Conservation (phyloP, 2,797 vertebrate species). For the Hyperoplus lanceolatus region DNA sequence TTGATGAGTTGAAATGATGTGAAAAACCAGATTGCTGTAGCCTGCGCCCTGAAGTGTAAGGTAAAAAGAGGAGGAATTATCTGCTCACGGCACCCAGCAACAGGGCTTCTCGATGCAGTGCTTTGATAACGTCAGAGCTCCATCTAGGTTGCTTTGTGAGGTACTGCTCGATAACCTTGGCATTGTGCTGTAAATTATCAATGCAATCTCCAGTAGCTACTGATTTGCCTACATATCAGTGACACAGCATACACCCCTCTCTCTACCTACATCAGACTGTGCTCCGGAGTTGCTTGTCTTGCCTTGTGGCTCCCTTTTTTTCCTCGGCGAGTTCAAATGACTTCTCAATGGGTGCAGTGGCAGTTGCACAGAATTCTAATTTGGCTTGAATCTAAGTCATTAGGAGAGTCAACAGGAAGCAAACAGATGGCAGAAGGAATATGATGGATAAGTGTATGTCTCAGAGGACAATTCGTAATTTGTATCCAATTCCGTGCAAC, state of each 20-base stretch:
- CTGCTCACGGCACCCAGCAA: slow-evolving; percentile 80
- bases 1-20: slow-evolving; percentile 59
- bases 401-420: slow-evolving; percentile 83
- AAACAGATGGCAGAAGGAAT: slow-evolving; percentile 84
- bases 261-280: slow-evolving; percentile 10
- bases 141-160: slow-evolving; percentile 87
- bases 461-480: slow-evolving; percentile 83
- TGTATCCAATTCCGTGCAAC: slow-evolving; percentile 83
- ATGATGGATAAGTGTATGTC: slow-evolving; percentile 84
- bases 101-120: slow-evolving; percentile 79
- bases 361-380: slow-evolving; percentile 80
- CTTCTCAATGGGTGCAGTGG: slow-evolving; percentile 75
- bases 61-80: slow-evolving; percentile 68
- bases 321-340: slow-evolving; percentile 59
- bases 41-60: slow-evolving; percentile 56
- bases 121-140: slow-evolving; percentile 90
- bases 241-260: slow-evolving; percentile 46
- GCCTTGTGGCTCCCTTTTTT: slow-evolving; percentile 47
- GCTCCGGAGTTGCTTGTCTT: slow-evolving; percentile 30
- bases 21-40: slow-evolving; percentile 60
- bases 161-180: slow-evolving; percentile 84
- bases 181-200: slow-evolving; percentile 70
- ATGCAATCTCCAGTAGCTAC: slow-evolving; percentile 41
- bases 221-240: slow-evolving; percentile 57
- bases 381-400: slow-evolving; percentile 81